Base-by-base conservation (phyloP, 2,888 invertebrate species). In the Oeneis ivallda region DNA sequence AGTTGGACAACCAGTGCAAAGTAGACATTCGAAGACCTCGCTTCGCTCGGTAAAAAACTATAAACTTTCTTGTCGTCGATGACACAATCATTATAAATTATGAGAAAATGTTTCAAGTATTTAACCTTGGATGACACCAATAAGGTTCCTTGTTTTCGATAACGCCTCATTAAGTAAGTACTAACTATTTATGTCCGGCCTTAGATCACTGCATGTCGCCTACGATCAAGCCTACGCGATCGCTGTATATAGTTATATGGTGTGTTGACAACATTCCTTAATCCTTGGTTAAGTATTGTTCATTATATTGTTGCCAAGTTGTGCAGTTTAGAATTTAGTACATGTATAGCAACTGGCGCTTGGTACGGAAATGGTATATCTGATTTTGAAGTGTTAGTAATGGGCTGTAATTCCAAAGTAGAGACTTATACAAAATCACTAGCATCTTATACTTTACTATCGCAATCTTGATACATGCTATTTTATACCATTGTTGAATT, bases 241-340 rank as follows among this genome's bases (percentile, higher is more conserved):
- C 66, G 65, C 74, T 74, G 69, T 75, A 73, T 74, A 69, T 72
- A 73, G 73, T 69, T 68, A 61, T 68, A 62, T 66, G 66, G 53
- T 68, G 71, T 70, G 60, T 60, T 71, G 74, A 74, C 74, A 71
- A 66, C 72, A 74, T 74, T 74, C 75, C 70, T 65, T 19, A 74
- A 74, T 74, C 75, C 70, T 65, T 19, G 49, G 62, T 61, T 58
- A 57, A 47, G 57, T 66, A 62, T 64, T n/a, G n/a, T n/a, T n/a
- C n/a, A n/a, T n/a, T n/a, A n/a, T n/a, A n/a, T n/a, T 68, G 66
- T 61, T 68, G 60, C 62, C 60, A 65, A 62, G 60, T 49, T 62
- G 39, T n/a, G 49, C 41, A 49, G 13, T 50, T 49, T 13, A 5
- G n/a, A 13, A 43, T 8, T 5, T 26, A 26, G 2, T 26, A 26